These are phyloP conservation scores for Todus mexicanus DNA, from an alignment of 2,797 vertebrate genomes.

Conservation along the genomic window DNA sequence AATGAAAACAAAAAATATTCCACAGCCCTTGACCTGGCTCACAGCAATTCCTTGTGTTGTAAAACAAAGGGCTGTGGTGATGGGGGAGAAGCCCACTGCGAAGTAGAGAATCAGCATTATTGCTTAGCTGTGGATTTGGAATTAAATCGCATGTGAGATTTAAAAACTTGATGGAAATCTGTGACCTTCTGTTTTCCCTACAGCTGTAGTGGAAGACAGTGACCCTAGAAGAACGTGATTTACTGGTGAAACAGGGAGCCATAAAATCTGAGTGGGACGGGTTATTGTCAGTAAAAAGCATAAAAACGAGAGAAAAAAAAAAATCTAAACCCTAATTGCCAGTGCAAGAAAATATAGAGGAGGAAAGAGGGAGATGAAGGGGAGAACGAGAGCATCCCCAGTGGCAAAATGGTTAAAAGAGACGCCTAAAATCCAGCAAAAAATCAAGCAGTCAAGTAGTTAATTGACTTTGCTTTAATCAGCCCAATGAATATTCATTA, in stretches of 20 bases:
- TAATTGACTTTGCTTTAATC: slow-evolving; percentile 81
- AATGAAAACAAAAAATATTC: neutral
- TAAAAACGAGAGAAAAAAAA: neutral
- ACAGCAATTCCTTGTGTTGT: neutral
- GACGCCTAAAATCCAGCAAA: slow-evolving; percentile 53
- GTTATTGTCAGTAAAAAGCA: slow-evolving; percentile 23
- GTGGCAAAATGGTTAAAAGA: slow-evolving; percentile 66
- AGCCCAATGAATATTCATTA: slow-evolving; percentile 82
- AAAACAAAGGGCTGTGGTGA: slow-evolving; percentile 8
- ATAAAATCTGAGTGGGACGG: neutral
- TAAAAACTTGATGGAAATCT: slow-evolving; percentile 19
- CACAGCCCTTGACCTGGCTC: neutral
- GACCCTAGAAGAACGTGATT: neutral
- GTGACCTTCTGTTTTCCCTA: slow-evolving; percentile 5
- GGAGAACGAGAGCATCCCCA: slow-evolving; percentile 32
- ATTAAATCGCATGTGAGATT: neutral
- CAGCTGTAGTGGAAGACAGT: neutral
- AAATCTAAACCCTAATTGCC: neutral
- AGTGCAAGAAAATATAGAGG: neutral
- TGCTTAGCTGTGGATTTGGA: neutral
- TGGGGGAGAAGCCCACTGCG: neutral
- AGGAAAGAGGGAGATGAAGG: slow-evolving; percentile 27
- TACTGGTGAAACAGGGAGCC: neutral
- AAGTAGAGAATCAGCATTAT: neutral
- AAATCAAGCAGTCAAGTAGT: slow-evolving; percentile 77